These are phyloP conservation scores for Abramis brama DNA, from an alignment of 2,113 vertebrate genomes.

Conservation along the genomic window DNA sequence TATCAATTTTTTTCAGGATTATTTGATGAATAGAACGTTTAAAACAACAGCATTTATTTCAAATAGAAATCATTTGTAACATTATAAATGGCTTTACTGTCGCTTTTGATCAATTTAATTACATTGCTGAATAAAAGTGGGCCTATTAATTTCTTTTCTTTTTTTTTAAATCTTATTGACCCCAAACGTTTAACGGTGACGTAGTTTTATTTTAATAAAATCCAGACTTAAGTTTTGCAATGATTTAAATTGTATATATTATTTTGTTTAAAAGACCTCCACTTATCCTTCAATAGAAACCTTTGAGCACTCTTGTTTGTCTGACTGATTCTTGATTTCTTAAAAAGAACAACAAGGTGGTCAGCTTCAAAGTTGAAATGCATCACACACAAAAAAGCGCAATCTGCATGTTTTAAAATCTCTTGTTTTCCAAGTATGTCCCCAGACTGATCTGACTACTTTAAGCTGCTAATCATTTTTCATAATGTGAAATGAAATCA, in stretches of 20 bases:
- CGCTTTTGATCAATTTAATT: too few species aligned
- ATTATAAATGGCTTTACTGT: too few species aligned
- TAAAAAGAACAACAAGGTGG: background rate
- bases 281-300: background rate
- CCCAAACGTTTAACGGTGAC: too few species aligned
- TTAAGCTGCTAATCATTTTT: conserved; percentile 39
- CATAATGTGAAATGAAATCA: conserved; percentile 40
- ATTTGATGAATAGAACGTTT: too few species aligned
- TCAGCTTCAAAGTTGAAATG: conserved; percentile 18
- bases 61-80: too few species aligned
- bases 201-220: too few species aligned
- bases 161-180: too few species aligned
- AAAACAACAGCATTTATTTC: too few species aligned
- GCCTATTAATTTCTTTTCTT: too few species aligned
- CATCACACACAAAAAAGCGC: background rate
- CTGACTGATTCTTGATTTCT: background rate
- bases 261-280: background rate
- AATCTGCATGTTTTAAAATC: conserved; percentile 51
- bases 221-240: background rate
- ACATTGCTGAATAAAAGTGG: too few species aligned
- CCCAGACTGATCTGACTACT: conserved; percentile 39
- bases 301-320: background rate
- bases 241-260: background rate
- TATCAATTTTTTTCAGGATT: too few species aligned
- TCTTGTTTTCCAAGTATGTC: conserved; percentile 12